A percentile compares a stretch with the other conserved stretches of the same genome.
These are phyloP conservation scores for Eublepharis macularius DNA, from an alignment of 2,113 vertebrate genomes.

Conservation along the genomic window DNA sequence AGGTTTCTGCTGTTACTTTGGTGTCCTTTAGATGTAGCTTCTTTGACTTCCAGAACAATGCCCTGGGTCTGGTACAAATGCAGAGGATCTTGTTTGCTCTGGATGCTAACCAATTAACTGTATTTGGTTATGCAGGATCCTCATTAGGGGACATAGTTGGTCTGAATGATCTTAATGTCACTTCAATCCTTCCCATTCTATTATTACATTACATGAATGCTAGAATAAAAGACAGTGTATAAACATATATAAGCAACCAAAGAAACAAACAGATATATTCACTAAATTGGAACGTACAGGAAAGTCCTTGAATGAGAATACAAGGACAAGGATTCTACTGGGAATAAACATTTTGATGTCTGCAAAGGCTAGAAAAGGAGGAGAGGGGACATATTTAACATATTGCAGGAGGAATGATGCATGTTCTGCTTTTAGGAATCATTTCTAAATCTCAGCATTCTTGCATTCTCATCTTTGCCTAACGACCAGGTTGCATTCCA, in stretches of 20 bases:
- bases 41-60: background rate
- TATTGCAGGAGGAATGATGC: fast-evolving
- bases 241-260: fast-evolving
- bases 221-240: fast-evolving
- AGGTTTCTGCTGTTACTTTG: background rate
- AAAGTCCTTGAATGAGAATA: background rate
- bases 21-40: background rate
- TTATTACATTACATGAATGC: background rate
- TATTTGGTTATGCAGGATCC: background rate
- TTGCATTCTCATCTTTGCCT: background rate
- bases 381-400: fast-evolving
- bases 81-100: background rate
- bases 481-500: background rate
- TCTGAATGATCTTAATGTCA: background rate
- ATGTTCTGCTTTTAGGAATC: background rate
- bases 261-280: background rate
- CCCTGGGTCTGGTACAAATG: background rate
- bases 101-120: background rate
- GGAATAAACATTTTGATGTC: fast-evolving
- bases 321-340: background rate
- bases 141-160: background rate
- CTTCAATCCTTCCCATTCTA: background rate
- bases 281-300: background rate
- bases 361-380: background rate
- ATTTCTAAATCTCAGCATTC: background rate